A percentile compares a stretch with the other conserved stretches of the same genome.
Conservation (phyloP, 2,888 invertebrate species). For the Meteorus colon region DNA sequence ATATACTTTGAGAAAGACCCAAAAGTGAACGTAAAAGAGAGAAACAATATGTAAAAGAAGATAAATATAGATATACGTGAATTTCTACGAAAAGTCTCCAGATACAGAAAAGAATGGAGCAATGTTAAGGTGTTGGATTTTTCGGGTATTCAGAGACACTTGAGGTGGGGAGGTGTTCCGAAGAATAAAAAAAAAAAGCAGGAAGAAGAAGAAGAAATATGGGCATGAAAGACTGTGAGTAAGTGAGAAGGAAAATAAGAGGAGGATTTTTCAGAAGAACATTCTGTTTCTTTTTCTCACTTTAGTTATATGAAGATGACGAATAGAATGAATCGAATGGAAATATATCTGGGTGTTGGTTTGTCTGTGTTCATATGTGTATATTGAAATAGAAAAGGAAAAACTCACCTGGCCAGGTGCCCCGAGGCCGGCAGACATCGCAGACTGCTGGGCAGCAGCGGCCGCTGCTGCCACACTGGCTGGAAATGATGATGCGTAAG, state of each 20-base stretch:
- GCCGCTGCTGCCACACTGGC: constrained; percentile 83
- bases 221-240: constrained; percentile 17
- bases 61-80: constrained; percentile 22
- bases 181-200: constrained; percentile 19
- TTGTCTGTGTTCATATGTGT: neutral
- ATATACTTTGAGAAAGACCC: constrained; percentile 23
- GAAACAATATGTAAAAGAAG: constrained; percentile 16
- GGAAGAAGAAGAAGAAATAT: constrained; percentile 9
- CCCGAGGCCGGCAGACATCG: constrained; percentile 80
- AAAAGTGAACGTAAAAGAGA: constrained; percentile 21
- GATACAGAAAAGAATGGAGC: constrained; percentile 48
- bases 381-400: constrained; percentile 41
- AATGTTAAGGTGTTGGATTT: constrained; percentile 42
- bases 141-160: constrained; percentile 34
- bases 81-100: constrained; percentile 44
- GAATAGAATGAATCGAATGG: constrained; percentile 38
- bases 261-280: neutral
- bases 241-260: constrained; percentile 32
- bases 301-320: neutral
- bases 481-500: constrained; percentile 82
- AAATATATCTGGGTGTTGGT: constrained; percentile 13
- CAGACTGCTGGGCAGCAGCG: constrained; percentile 81
- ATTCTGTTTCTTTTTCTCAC: constrained; percentile 8
- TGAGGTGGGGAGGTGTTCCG: constrained; percentile 28
- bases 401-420: constrained; percentile 80